phyloP scores from a whole-genome alignment of 1,140 invertebrate genomes.

The Ceratina australensis region DNA sequence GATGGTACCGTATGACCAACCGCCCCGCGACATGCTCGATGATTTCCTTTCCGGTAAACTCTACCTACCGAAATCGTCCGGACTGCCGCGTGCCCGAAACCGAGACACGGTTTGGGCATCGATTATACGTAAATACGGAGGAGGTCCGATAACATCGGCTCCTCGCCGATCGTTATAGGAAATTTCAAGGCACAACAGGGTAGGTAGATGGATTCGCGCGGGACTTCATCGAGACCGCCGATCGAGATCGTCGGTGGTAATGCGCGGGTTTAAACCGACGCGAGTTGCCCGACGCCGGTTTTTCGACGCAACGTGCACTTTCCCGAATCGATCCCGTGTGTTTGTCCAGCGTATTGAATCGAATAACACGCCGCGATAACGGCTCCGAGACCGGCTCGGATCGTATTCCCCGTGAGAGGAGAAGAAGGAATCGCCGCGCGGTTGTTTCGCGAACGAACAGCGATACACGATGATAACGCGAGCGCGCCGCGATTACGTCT shows the following conservation, averaged over 20 bases:
- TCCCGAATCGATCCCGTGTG: constrained; percentile 33
- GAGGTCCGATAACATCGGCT: constrained; percentile 24
- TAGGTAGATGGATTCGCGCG: constrained; percentile 20
- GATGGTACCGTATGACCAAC: too few species aligned
- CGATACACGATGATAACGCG: constrained; percentile 34
- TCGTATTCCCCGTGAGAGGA: neutral
- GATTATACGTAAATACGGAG: constrained; percentile 39
- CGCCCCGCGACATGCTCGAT: neutral
- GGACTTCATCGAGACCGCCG: constrained; percentile 3
- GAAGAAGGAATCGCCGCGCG: constrained; percentile 1
- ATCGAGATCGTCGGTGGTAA: constrained; percentile 35
- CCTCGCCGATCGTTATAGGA: constrained; percentile 33
- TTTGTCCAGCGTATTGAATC: constrained; percentile 39
- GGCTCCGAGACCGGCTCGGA: constrained; percentile 5
- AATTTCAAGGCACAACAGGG: constrained; percentile 28
- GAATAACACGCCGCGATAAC: constrained; percentile 27
- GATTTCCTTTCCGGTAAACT: too few species aligned
- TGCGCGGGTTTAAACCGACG: constrained; percentile 26
- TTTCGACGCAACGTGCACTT: constrained; percentile 39
- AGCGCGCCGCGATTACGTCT: constrained; percentile 21
- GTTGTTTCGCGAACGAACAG: neutral
- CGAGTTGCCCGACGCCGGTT: constrained; percentile 12
- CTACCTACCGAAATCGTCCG: too few species aligned
- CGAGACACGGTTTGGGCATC: constrained; percentile 18
- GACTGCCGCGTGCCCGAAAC: neutral